Percentiles rank a stretch among this genome's conserved stretches.
Conservation (phyloP, 2,888 invertebrate species). For the Melipona bicolor region DNA sequence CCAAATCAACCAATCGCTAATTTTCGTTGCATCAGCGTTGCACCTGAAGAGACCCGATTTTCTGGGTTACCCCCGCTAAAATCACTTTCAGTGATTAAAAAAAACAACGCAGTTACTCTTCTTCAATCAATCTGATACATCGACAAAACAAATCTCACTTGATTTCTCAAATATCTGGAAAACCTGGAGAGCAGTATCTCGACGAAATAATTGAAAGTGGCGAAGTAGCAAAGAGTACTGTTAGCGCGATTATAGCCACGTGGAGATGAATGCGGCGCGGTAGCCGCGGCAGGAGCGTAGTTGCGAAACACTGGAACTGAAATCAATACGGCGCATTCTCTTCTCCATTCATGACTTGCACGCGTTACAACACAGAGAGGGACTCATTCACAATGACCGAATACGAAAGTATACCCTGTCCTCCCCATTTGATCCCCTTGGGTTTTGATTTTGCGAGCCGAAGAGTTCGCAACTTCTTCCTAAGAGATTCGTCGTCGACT, state of each 20-base stretch:
- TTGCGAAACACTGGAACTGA: slow-evolving; percentile 59
- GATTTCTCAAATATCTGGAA: neutral
- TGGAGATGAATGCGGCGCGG: slow-evolving; percentile 62
- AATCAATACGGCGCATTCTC: slow-evolving; percentile 66
- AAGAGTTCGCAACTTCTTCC: neutral
- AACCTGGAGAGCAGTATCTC: neutral
- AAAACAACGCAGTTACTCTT: too few relatives aligned
- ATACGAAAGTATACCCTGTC: neutral
- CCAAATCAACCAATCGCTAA: too few relatives aligned
- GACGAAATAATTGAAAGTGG: neutral
- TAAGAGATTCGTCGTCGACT: neutral
- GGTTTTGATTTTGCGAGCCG: neutral
- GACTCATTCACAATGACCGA: slow-evolving; percentile 54
- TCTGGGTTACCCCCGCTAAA: too few relatives aligned
- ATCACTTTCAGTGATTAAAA: too few relatives aligned
- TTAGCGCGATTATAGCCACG: slow-evolving; percentile 63
- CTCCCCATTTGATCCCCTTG: neutral
- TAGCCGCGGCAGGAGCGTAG: slow-evolving; percentile 45
- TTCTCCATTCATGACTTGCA: slow-evolving; percentile 59
- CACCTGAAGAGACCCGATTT: too few relatives aligned
- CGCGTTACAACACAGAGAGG: slow-evolving; percentile 43
- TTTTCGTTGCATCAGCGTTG: too few relatives aligned
- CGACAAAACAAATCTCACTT: neutral
- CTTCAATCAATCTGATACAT: too few relatives aligned
- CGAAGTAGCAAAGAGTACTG: neutral